phyloP scores from a whole-genome alignment of 2,113 vertebrate species.

The Clarias macrocephalus region DNA sequence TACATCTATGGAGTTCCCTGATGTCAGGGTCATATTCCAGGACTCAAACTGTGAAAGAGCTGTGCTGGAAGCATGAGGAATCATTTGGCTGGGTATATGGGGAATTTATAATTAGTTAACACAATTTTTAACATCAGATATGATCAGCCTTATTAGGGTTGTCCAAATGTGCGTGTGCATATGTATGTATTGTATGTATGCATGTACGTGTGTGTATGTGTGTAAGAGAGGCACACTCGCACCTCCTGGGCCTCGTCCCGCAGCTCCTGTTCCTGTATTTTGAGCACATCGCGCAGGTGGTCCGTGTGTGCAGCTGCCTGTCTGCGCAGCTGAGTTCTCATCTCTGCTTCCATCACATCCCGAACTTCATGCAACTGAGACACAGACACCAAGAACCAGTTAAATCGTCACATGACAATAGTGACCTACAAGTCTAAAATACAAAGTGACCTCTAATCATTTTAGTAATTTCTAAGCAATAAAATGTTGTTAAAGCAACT shows the following conservation, averaged over 20 bases:
- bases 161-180: background rate
- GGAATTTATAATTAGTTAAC: background rate
- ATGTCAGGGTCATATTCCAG: no score
- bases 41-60: no score
- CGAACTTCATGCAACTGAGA: constrained; percentile 84
- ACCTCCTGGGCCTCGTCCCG: constrained; percentile 86
- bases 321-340: constrained; percentile 94
- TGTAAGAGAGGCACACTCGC: background rate
- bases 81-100: background rate
- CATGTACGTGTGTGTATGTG: background rate
- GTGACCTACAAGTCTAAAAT: background rate
- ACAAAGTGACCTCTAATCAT: background rate
- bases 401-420: background rate
- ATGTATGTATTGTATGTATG: background rate
- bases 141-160: background rate
- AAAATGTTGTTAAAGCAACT: background rate
- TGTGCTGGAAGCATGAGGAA: no score
- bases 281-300: constrained; percentile 88
- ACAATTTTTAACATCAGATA: background rate
- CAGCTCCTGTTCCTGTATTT: constrained; percentile 91
- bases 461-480: background rate
- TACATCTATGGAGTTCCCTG: no score
- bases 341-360: constrained; percentile 93
- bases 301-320: constrained; percentile 95
- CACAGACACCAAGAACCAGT: constrained; percentile 15